Evolutionary conservation across 1,140 invertebrate species (phyloP).

Genomic region (Drosophila setifemur): DNA sequence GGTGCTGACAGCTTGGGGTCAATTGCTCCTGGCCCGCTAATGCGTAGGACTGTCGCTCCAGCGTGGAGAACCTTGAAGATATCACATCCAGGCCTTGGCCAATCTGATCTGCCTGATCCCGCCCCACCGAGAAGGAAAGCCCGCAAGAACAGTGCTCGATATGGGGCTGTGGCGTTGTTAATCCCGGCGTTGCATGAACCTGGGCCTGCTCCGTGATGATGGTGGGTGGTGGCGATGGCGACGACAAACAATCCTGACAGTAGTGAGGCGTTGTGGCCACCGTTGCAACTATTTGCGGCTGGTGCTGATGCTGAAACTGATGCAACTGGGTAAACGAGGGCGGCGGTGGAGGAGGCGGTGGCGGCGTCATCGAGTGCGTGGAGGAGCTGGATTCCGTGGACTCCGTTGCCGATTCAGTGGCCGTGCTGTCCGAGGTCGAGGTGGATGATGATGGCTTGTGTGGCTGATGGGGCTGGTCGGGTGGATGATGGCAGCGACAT

Average conservation of each 20-base stretch:
- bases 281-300: too few species aligned
- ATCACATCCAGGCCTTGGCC: constrained; percentile 1
- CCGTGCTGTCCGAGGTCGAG: constrained; percentile 54
- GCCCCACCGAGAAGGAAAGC: constrained; percentile 63
- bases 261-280: constrained; percentile 29
- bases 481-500: constrained; percentile 82
- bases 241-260: constrained; percentile 69
- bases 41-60: constrained; percentile 28
- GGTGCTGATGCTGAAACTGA: constrained; percentile 7
- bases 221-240: constrained; percentile 61
- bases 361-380: constrained; percentile 47
- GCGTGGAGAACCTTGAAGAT: constrained; percentile 10
- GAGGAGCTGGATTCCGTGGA: constrained; percentile 53
- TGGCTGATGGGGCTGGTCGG: constrained; percentile 74
- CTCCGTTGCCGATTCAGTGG: constrained; percentile 49
- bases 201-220: constrained; percentile 73
- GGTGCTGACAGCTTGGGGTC: constrained; percentile 37
- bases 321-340: constrained; percentile 36
- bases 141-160: constrained; percentile 78
- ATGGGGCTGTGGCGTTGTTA: constrained; percentile 34
- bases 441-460: constrained; percentile 77
- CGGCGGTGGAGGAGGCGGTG: constrained; percentile 44
- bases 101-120: constrained; percentile 15
- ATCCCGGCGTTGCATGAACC: constrained; percentile 63
- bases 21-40: constrained; percentile 25